Percentiles rank a stretch among this genome's conserved stretches.
phyloP scores from a whole-genome alignment of 2,888 invertebrate genomes.

The Congeria kusceri region DNA sequence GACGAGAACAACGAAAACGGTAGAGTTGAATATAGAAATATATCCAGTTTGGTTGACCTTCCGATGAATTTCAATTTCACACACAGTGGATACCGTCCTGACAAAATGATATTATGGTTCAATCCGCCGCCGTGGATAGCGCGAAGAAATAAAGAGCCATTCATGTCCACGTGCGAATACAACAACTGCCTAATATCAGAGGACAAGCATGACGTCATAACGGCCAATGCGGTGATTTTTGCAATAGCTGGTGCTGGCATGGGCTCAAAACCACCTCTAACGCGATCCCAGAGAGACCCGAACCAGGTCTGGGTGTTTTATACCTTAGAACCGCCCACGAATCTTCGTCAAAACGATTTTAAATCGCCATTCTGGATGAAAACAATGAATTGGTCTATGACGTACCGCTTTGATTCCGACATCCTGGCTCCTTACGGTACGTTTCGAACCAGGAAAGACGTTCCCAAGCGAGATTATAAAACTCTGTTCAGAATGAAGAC shows the following conservation, averaged over 20 bases:
- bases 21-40: too few species aligned
- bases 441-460: neutral
- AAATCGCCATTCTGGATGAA: conserved; percentile 29
- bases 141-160: too few species aligned
- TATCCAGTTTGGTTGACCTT: too few species aligned
- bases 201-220: neutral
- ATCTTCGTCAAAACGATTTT: conserved; percentile 16
- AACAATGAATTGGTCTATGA: conserved; percentile 50
- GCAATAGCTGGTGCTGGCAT: conserved; percentile 14
- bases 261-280: conserved; percentile 2
- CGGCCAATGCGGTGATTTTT: conserved; percentile 20
- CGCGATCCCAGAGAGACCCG: neutral
- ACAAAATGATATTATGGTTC: too few species aligned
- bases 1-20: too few species aligned
- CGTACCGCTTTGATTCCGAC: conserved; percentile 36
- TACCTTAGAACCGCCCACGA: conserved; percentile 27
- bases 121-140: too few species aligned
- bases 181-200: conserved; percentile 31
- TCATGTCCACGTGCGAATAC: conserved; percentile 28
- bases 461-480: neutral
- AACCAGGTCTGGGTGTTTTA: conserved; percentile 41
- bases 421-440: conserved; percentile 40
- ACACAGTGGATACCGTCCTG: too few species aligned
- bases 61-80: too few species aligned
- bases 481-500: conserved; percentile 21